Percentiles rank a stretch among this genome's conserved stretches.
Evolutionary conservation across 1,140 invertebrate genomes (phyloP).

Genomic region (Aphidius gifuensis): DNA sequence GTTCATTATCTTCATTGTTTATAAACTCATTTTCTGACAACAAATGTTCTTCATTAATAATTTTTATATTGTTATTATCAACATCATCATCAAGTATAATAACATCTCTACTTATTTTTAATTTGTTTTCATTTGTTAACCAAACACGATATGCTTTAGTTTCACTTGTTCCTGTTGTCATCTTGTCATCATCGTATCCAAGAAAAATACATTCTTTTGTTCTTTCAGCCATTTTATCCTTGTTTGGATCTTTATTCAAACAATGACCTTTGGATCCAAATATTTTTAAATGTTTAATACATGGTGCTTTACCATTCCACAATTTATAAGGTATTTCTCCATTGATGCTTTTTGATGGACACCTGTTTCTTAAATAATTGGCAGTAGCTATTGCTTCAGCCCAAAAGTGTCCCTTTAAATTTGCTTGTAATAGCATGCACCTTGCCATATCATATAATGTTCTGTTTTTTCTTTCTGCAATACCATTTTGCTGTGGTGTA

Average conservation of each 20-base stretch:
- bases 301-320: neutral
- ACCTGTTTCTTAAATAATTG: conserved; percentile 8
- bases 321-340: conserved; percentile 1
- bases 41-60: neutral
- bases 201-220: conserved; percentile 1
- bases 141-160: conserved; percentile 17
- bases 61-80: neutral
- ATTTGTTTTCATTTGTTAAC: neutral
- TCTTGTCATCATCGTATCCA: neutral
- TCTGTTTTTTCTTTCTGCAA: conserved; percentile 40
- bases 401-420: neutral
- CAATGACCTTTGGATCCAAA: neutral
- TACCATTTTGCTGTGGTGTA: conserved; percentile 44
- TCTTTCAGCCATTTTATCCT: conserved; percentile 3
- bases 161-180: no score
- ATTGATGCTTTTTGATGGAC: neutral
- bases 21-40: neutral
- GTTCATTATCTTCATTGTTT: neutral
- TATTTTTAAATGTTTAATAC: neutral
- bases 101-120: conserved; percentile 11
- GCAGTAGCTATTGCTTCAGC: conserved; percentile 6
- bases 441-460: conserved; percentile 40
- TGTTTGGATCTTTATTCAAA: conserved; percentile 7
- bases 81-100: conserved; percentile 8
- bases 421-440: neutral